Percentiles rank a stretch among this genome's conserved stretches.
These are phyloP conservation scores for Neotoxoptera formosana DNA, from an alignment of 1,140 invertebrate genomes.

Conservation along the genomic window DNA sequence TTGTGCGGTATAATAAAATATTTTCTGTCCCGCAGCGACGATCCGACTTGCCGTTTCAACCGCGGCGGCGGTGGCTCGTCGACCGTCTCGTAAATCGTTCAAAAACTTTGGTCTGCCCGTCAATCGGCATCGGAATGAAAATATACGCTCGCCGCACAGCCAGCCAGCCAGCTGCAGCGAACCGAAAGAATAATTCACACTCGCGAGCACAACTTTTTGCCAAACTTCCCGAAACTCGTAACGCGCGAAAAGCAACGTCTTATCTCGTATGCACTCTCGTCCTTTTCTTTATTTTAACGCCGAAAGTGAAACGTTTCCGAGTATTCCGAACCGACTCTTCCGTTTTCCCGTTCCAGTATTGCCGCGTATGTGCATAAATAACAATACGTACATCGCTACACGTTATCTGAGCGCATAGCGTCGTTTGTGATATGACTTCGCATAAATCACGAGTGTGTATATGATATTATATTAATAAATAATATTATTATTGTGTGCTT, in stretches of 20 bases:
- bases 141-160: not conserved
- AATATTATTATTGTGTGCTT: not conserved
- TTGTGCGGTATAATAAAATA: not conserved
- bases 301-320: not conserved
- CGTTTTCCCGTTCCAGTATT: not conserved
- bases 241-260: not conserved
- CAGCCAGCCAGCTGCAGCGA: not conserved
- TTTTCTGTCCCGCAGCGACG: not conserved
- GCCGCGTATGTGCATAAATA: constrained; percentile 1
- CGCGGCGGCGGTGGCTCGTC: not conserved
- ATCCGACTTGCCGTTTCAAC: not conserved
- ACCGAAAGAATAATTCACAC: constrained; percentile 10
- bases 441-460: not conserved
- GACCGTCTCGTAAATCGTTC: not conserved
- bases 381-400: not conserved
- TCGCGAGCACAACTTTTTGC: not conserved
- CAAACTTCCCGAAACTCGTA: not conserved
- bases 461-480: not conserved
- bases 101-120: not conserved
- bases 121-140: not conserved
- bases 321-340: not conserved
- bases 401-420: not conserved
- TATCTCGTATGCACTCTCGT: not conserved
- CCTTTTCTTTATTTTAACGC: constrained; percentile 7
- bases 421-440: not conserved